Evolutionary conservation across 1,140 invertebrate species (phyloP).

Genomic region (Myzus persicae): DNA sequence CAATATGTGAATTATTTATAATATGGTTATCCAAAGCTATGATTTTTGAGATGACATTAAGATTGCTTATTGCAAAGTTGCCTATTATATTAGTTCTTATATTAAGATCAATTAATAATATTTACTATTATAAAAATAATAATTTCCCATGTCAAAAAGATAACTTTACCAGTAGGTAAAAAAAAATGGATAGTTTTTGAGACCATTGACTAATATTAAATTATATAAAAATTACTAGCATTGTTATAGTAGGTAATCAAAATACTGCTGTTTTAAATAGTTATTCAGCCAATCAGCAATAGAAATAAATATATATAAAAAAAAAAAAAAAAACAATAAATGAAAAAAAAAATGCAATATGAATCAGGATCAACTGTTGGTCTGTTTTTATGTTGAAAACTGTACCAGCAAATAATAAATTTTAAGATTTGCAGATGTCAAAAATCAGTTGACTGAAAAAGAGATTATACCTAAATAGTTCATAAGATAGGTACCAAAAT

Average conservation of each 20-base stretch:
- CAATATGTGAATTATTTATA: background rate
- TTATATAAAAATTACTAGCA: background rate
- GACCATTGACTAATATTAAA: conserved; percentile 1
- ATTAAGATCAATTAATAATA: background rate
- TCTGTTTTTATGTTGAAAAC: background rate
- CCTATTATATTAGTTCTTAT: background rate
- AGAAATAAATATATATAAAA: too few relatives aligned
- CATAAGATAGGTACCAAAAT: background rate
- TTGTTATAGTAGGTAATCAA: background rate
- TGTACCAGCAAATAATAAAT: background rate
- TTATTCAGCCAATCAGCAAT: background rate
- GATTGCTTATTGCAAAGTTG: background rate
- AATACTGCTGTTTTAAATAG: background rate
- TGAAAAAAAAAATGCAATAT: background rate
- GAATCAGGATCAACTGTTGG: background rate
- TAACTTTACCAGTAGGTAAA: background rate
- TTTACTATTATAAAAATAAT: background rate
- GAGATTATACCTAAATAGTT: conserved; percentile 11
- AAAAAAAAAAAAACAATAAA: background rate
- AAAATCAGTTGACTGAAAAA: background rate
- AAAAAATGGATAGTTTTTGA: background rate
- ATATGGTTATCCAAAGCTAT: background rate
- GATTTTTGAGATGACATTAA: background rate
- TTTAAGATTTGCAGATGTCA: background rate
- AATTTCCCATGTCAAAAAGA: background rate